phyloP scores from a whole-genome alignment of 2,113 vertebrate species.

The Eclectus roratus region DNA sequence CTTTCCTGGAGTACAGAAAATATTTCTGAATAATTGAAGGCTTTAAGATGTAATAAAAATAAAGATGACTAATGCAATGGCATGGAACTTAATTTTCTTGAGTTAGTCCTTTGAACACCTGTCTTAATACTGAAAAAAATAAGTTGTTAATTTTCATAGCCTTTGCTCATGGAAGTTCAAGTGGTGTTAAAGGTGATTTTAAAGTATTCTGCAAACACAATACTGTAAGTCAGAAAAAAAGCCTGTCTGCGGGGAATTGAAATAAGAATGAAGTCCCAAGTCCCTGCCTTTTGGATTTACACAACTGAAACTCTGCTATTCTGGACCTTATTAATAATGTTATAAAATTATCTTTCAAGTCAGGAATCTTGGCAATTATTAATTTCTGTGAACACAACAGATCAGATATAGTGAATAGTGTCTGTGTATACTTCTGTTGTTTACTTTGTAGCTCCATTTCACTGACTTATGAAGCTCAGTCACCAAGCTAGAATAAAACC shows the following conservation, averaged over 20 bases:
- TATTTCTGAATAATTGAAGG: conserved; percentile 10
- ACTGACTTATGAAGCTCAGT: background rate
- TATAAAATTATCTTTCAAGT: background rate
- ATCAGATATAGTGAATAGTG: background rate
- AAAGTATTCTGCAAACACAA: conserved; percentile 3
- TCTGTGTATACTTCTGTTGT: background rate
- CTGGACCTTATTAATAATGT: background rate
- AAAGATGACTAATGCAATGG: background rate
- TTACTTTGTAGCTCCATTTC: conserved; percentile 26
- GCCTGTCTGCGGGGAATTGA: background rate
- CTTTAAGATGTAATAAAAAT: conserved; percentile 16
- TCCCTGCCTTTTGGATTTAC: background rate
- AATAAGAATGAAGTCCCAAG: background rate
- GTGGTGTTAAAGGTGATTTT: conserved; percentile 24
- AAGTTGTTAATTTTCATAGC: background rate
- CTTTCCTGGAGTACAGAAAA: background rate
- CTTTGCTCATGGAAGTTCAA: background rate
- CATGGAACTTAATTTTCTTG: conserved; percentile 23
- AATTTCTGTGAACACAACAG: background rate
- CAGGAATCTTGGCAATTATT: conserved; percentile 3
- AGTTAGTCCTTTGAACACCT: background rate
- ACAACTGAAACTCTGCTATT: background rate
- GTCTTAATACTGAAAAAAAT: background rate
- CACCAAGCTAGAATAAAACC: background rate
- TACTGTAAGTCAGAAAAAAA: background rate